Percentiles rank a stretch among this genome's conserved stretches.
Conservation (phyloP, 2,797 vertebrate genomes). For the Graptemys geographica region DNA sequence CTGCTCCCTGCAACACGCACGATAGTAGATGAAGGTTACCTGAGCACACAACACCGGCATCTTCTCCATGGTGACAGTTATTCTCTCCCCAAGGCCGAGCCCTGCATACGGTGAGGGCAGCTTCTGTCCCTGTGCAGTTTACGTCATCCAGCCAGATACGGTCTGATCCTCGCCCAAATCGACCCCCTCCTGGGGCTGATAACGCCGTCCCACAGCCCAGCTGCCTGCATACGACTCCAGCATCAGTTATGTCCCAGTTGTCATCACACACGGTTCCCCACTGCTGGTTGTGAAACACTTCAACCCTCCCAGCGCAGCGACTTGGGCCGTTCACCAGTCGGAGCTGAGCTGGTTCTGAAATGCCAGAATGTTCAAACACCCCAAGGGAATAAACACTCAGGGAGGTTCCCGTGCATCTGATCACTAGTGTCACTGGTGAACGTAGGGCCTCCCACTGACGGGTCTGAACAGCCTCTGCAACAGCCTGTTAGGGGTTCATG, state of each 20-base stretch:
- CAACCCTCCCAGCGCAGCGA: constrained; percentile 31
- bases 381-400: not conserved
- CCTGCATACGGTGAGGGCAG: constrained; percentile 55
- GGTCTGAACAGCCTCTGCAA: not conserved
- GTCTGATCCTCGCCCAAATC: constrained; percentile 18
- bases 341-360: not conserved
- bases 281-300: no score
- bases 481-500: not conserved
- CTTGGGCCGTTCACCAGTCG: constrained; percentile 59
- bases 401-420: not conserved
- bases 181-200: not conserved
- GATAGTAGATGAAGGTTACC: constrained; percentile 21
- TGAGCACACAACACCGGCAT: constrained; percentile 72
- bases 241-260: constrained; percentile 21
- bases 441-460: not conserved
- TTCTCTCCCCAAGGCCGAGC: constrained; percentile 45
- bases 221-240: constrained; percentile 35
- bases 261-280: constrained; percentile 69
- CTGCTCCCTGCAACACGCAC: no score
- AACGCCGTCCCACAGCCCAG: not conserved
- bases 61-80: constrained; percentile 74
- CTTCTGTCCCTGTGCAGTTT: constrained; percentile 61
- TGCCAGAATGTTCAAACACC: accelerated
- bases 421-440: no score
- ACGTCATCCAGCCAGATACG: constrained; percentile 75